These are phyloP conservation scores for Leptopilina syphax DNA, from an alignment of 2,888 invertebrate genomes.

Conservation along the genomic window DNA sequence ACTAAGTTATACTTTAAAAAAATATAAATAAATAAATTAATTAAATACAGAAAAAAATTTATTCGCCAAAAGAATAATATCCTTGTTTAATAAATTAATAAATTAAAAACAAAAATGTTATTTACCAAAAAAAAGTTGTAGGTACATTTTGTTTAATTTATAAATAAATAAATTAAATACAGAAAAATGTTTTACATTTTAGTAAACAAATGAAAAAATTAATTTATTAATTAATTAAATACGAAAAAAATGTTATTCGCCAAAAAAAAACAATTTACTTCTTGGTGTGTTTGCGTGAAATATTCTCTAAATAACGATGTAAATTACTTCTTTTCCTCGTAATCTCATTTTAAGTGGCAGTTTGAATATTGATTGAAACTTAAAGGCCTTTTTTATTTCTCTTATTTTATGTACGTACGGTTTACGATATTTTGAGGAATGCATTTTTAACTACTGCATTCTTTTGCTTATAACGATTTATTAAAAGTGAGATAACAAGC, in stretches of 20 bases:
- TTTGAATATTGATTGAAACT: conserved; percentile 17
- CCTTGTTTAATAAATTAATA: no score
- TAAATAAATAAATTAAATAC: no score
- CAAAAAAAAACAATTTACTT: not conserved
- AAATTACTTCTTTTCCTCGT: not conserved
- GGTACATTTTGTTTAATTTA: no score
- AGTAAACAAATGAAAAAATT: no score
- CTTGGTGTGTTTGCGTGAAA: not conserved
- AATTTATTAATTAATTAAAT: no score
- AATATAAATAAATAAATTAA: no score
- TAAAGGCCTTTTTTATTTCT: not conserved
- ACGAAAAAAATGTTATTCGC: not conserved
- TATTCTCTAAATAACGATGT: not conserved
- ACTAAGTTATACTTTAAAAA: not conserved
- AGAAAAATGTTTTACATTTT: no score
- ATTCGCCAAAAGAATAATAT: no score
- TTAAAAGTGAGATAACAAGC: not conserved
- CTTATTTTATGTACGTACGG: not conserved
- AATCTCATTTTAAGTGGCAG: not conserved
- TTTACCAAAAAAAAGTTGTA: no score
- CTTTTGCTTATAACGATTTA: conserved; percentile 2
- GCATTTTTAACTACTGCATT: conserved; percentile 12
- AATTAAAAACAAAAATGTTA: no score
- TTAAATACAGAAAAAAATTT: no score
- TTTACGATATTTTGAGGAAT: not conserved